phyloP scores from a whole-genome alignment of 2,888 invertebrate genomes.

The Dasysyrphus tricinctus region DNA sequence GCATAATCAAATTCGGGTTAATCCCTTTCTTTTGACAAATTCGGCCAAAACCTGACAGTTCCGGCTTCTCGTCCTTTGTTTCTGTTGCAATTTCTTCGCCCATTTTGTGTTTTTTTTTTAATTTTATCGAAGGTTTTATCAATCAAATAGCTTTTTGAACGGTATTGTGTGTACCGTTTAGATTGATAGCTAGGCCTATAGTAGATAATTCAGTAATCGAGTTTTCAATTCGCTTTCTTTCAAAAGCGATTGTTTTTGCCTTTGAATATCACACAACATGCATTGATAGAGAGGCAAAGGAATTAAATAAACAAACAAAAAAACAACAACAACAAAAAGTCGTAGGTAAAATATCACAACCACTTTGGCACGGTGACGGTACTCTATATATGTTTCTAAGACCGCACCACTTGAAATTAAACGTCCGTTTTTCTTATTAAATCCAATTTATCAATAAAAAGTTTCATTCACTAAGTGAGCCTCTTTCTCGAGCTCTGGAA shows the following conservation, averaged over 20 bases:
- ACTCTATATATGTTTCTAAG: slow-evolving; percentile 62
- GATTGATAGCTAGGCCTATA: slow-evolving; percentile 16
- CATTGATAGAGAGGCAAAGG: slow-evolving; percentile 26
- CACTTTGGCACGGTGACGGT: slow-evolving; percentile 52
- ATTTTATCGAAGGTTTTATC: slow-evolving; percentile 20
- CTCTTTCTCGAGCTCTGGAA: slow-evolving; percentile 70
- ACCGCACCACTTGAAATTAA: slow-evolving; percentile 81
- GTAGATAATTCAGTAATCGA: slow-evolving; percentile 5
- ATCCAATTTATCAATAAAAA: slow-evolving; percentile 83
- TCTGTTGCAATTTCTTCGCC: slow-evolving; percentile 80
- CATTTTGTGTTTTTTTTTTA: slow-evolving; percentile 77
- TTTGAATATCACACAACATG: slow-evolving; percentile 15
- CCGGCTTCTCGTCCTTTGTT: slow-evolving; percentile 78
- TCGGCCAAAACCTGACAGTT: slow-evolving; percentile 80
- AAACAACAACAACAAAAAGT: slow-evolving; percentile 20
- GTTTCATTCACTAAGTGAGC: slow-evolving; percentile 79
- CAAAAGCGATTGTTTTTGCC: slow-evolving; percentile 26
- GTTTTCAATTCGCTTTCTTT: slow-evolving; percentile 35
- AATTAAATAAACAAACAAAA: not conserved
- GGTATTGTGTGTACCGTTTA: not conserved
- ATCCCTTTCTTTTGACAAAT: slow-evolving; percentile 85
- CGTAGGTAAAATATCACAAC: slow-evolving; percentile 57
- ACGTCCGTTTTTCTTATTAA: slow-evolving; percentile 82
- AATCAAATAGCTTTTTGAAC: slow-evolving; percentile 20
- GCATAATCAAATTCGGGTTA: slow-evolving; percentile 91